These are phyloP conservation scores for Geococcyx californianus DNA, from an alignment of 2,113 vertebrate species.

Conservation along the genomic window DNA sequence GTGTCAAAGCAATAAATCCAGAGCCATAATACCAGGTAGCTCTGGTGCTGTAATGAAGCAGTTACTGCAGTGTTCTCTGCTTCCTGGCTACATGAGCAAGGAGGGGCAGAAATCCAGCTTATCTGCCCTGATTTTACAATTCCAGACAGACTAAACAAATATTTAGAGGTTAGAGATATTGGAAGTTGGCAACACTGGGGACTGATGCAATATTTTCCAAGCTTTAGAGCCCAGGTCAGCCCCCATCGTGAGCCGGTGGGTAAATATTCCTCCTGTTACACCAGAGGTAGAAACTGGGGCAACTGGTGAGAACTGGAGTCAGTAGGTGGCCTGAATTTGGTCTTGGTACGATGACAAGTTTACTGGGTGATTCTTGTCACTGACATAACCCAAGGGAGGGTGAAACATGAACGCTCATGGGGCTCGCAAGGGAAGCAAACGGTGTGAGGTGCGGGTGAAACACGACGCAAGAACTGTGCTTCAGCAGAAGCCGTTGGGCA, in stretches of 20 bases:
- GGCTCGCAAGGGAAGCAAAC: background rate
- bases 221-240: background rate
- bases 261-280: background rate
- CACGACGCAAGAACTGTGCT: accelerated
- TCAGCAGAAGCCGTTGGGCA: background rate
- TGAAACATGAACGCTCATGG: background rate
- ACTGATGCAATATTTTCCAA: background rate
- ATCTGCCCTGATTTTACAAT: background rate
- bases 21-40: accelerated
- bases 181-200: accelerated
- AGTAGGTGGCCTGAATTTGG: background rate
- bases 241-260: background rate
- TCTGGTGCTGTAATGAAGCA: background rate
- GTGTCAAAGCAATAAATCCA: background rate
- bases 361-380: accelerated
- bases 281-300: accelerated
- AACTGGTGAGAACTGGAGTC: background rate
- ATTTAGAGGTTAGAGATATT: background rate
- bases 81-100: background rate
- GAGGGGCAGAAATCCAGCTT: background rate
- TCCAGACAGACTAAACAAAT: background rate
- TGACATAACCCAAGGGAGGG: accelerated
- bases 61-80: background rate
- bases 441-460: accelerated
- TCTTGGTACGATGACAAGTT: background rate